Evolutionary conservation across 2,888 invertebrate genomes (phyloP).

Genomic region (Trachelus tabidus): DNA sequence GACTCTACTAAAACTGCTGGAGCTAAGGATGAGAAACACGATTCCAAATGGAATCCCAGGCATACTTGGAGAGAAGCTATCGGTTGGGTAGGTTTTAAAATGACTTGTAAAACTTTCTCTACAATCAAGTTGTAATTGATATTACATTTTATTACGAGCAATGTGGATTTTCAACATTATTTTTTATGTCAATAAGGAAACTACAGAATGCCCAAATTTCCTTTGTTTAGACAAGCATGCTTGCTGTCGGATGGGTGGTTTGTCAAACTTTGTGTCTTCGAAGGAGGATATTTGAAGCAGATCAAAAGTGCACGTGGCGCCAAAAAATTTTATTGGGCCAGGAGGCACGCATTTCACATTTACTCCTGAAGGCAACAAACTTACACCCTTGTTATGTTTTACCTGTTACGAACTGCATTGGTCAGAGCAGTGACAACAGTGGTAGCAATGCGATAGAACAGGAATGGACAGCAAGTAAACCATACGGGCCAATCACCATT

Average conservation of each 20-base stretch:
- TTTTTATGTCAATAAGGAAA: background rate
- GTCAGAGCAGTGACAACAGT: conserved; percentile 19
- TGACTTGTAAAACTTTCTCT: conserved; percentile 8
- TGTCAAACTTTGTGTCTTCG: conserved; percentile 69
- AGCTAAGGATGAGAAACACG: conserved; percentile 41
- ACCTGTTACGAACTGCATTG: conserved; percentile 44
- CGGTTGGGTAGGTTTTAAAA: conserved; percentile 51
- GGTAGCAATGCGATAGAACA: background rate
- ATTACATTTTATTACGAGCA: background rate
- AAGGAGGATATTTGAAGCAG: conserved; percentile 37
- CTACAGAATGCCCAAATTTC: too few species aligned
- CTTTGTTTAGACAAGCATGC: conserved; percentile 70
- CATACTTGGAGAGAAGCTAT: conserved; percentile 57
- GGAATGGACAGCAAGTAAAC: conserved; percentile 19
- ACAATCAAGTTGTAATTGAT: background rate
- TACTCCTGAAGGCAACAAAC: conserved; percentile 40
- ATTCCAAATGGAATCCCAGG: conserved; percentile 51
- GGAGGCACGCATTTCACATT: conserved; percentile 31
- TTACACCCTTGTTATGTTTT: conserved; percentile 44
- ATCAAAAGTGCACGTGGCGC: conserved; percentile 32
- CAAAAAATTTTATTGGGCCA: conserved; percentile 39
- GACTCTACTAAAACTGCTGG: conserved; percentile 41
- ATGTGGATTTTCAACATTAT: background rate
- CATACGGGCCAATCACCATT: conserved; percentile 54
- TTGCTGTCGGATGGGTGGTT: conserved; percentile 74